Percentiles rank a stretch among this genome's conserved stretches.
These are phyloP conservation scores for Sphaerophoria rueppellii DNA, from an alignment of 2,888 invertebrate species.

Conservation along the genomic window DNA sequence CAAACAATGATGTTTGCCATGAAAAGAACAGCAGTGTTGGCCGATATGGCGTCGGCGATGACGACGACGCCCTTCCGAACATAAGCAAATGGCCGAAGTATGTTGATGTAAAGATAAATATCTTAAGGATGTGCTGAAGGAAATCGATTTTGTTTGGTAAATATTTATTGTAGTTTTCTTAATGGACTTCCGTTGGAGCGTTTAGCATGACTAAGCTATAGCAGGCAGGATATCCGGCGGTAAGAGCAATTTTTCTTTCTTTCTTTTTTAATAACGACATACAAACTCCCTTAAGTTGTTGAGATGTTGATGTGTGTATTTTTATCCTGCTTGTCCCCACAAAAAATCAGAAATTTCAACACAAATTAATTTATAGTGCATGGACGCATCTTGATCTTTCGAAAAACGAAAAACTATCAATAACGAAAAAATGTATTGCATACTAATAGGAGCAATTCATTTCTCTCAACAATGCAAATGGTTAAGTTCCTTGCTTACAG, in stretches of 20 bases:
- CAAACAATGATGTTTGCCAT: slow-evolving; percentile 41
- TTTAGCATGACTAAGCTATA: slow-evolving; percentile 39
- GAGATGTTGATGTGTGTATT: no score
- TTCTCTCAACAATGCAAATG: no score
- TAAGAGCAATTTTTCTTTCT: slow-evolving; percentile 44
- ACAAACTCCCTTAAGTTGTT: neutral
- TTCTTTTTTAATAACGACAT: neutral
- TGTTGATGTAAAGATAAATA: slow-evolving; percentile 65
- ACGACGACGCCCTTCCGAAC: slow-evolving; percentile 1
- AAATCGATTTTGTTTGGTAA: slow-evolving; percentile 67
- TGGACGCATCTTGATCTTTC: no score
- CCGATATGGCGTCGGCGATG: neutral
- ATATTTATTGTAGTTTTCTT: slow-evolving; percentile 68
- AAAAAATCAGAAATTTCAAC: no score
- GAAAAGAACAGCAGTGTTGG: neutral
- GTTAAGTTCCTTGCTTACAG: no score
- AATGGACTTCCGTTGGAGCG: slow-evolving; percentile 67
- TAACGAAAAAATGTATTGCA: no score
- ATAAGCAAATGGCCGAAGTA: slow-evolving; percentile 36
- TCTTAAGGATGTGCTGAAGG: slow-evolving; percentile 66
- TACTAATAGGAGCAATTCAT: no score
- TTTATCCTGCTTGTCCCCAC: no score
- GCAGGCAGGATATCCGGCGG: slow-evolving; percentile 62
- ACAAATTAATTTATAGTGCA: no score
- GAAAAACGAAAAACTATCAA: no score